Conservation (phyloP, 2,113 vertebrate species). For the Labeo catla region DNA sequence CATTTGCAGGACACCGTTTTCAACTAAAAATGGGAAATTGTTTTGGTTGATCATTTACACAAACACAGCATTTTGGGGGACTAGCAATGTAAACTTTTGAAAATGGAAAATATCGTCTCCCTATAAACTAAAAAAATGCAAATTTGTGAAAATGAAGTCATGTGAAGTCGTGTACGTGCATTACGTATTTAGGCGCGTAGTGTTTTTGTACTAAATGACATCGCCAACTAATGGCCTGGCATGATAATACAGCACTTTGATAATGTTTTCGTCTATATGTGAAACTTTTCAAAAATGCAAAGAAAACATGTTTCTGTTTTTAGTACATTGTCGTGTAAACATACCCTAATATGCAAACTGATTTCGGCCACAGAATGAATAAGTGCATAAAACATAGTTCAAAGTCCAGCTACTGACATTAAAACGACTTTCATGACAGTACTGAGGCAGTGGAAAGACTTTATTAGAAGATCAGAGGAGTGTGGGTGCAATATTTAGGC, state of each 20-base stretch:
- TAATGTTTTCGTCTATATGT: not conserved
- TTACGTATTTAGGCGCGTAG: too few relatives aligned
- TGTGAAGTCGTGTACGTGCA: not conserved
- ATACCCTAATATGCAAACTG: not conserved
- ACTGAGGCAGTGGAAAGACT: not conserved
- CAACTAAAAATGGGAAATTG: too few relatives aligned
- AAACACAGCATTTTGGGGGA: too few relatives aligned
- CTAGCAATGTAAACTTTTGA: too few relatives aligned
- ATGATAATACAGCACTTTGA: not conserved
- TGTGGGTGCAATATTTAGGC: slow-evolving; percentile 17
- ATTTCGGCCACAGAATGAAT: not conserved
- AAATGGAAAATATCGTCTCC: too few relatives aligned
- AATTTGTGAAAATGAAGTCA: not conserved
- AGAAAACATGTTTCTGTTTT: not conserved
- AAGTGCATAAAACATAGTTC: too few relatives aligned
- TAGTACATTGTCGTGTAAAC: not conserved
- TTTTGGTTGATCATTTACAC: too few relatives aligned
- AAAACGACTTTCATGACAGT: not conserved
- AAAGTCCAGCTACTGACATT: not conserved
- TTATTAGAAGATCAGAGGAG: slow-evolving; percentile 1
- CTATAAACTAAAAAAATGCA: not conserved
- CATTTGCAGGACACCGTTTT: too few relatives aligned
- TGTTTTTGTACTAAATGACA: too few relatives aligned
- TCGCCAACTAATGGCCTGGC: not conserved
- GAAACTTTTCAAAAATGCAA: not conserved